phyloP scores from a whole-genome alignment of 1,140 invertebrate genomes.

The Physella acuta region DNA sequence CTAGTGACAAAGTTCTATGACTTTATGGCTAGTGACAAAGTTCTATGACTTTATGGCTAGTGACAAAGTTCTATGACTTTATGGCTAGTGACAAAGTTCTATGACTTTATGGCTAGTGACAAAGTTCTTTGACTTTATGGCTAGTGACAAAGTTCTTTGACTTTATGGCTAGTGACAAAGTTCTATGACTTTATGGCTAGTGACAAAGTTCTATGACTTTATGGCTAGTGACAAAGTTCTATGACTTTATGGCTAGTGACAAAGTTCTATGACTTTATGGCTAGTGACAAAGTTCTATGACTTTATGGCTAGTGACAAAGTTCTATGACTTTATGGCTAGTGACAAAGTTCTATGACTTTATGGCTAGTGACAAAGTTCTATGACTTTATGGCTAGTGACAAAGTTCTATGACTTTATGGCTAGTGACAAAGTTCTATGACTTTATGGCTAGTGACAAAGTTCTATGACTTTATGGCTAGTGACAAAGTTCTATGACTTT shows the following conservation, averaged over 20 bases:
- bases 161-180: background rate
- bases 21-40: background rate
- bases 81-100: background rate
- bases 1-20: too few species aligned
- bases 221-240: background rate
- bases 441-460: background rate
- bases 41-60: slow-evolving; percentile 47
- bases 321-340: background rate
- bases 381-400: background rate
- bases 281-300: background rate
- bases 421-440: too few species aligned
- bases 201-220: too few species aligned
- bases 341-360: background rate
- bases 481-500: too few species aligned
- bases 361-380: too few species aligned
- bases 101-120: slow-evolving; percentile 49
- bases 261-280: too few species aligned
- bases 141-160: too few species aligned
- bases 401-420: background rate
- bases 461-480: slow-evolving; percentile 47
- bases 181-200: slow-evolving; percentile 47
- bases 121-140: too few species aligned
- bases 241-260: slow-evolving; percentile 49
- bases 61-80: too few species aligned
- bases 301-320: too few species aligned